These are phyloP conservation scores for Choristoneura rosaceana DNA, from an alignment of 2,888 invertebrate species.

Conservation along the genomic window DNA sequence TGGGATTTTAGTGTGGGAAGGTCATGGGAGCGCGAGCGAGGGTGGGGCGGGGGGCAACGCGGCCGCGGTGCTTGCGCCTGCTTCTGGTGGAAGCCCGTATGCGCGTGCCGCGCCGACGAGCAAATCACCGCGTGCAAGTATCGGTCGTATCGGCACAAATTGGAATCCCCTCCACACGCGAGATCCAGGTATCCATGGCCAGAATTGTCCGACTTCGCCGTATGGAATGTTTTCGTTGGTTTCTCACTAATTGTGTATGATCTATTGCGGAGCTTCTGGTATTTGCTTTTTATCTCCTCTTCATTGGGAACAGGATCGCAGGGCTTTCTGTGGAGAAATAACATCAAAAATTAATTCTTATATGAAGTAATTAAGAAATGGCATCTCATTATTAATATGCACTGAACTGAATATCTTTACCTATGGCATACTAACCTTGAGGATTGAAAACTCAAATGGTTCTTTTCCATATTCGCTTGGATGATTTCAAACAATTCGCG, in stretches of 20 bases:
- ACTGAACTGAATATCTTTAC: background rate
- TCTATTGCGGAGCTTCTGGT: slow-evolving; percentile 78
- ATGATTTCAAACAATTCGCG: slow-evolving; percentile 94
- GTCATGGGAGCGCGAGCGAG: slow-evolving; percentile 76
- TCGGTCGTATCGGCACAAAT: slow-evolving; percentile 85
- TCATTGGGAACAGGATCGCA: slow-evolving; percentile 70
- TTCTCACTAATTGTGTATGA: slow-evolving; percentile 84
- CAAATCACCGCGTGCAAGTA: slow-evolving; percentile 88
- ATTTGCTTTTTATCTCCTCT: slow-evolving; percentile 71
- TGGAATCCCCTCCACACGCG: slow-evolving; percentile 85
- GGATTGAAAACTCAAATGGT: slow-evolving; percentile 93
- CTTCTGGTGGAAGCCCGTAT: slow-evolving; percentile 79
- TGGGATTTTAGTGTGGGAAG: slow-evolving; percentile 59
- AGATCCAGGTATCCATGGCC: slow-evolving; percentile 86
- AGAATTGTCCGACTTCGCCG: slow-evolving; percentile 68
- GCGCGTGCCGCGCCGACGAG: slow-evolving; percentile 79
- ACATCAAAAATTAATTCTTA: background rate
- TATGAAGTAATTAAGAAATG: background rate
- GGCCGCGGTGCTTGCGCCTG: slow-evolving; percentile 61
- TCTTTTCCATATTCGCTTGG: slow-evolving; percentile 96
- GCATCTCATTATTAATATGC: background rate
- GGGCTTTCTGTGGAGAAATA: slow-evolving; percentile 84
- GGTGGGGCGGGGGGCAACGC: slow-evolving; percentile 55
- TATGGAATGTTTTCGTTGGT: slow-evolving; percentile 73
- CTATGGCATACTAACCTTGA: slow-evolving; percentile 86